Evolutionary conservation across 2,888 invertebrate species (phyloP), one percentile per base, ranked within the genome.

Genomic region (Scaptomyza polygonia): DNA sequence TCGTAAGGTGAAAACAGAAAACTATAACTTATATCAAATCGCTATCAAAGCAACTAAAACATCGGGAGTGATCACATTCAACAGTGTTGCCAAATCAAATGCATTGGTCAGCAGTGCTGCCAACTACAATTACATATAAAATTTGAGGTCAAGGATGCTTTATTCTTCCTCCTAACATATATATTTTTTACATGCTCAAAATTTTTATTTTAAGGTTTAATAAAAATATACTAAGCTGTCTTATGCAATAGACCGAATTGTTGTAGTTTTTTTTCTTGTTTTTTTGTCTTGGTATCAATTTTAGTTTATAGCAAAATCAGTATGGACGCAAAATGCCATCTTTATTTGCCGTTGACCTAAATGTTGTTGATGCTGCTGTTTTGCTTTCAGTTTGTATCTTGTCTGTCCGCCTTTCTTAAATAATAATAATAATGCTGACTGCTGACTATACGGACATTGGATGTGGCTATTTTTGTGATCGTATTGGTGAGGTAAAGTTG

Each of bases 371-470:
- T 29, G 12, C 3, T 40, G 30, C 21, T 40, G 30, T 14, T 32
- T 25, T 25, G 51, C 16, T 61, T 48, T 48, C 34, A 43, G 27
- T 42, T 58, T 7, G 12, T 51, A 8, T 44, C 29, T 12, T 4
- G 21, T 18, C 32, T 40, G 40, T 29, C 40, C 27, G 40, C 59
- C 44, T 61, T 47, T 58, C 58, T 45, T 45, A 12, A 63, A 52
- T 52, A 45, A 63, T 52, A 63, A 34, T 64, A 45, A 63, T 52
- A 63, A 34, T 64, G 25, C 16, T 34, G 42, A 47, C 32, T 34
- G 12, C 40, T 34, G 12, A 6, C 2, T 45, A 32, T 39, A 36
- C 14, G 14, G 30, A n/a, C 12, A 45, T 30, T 36, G 14, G 29
- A n/a, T 42, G 45, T 39, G 25, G 25, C 11, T 67, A 49, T 34